These are phyloP conservation scores for Morus bassanus DNA, from an alignment of 2,797 vertebrate species.

Conservation along the genomic window DNA sequence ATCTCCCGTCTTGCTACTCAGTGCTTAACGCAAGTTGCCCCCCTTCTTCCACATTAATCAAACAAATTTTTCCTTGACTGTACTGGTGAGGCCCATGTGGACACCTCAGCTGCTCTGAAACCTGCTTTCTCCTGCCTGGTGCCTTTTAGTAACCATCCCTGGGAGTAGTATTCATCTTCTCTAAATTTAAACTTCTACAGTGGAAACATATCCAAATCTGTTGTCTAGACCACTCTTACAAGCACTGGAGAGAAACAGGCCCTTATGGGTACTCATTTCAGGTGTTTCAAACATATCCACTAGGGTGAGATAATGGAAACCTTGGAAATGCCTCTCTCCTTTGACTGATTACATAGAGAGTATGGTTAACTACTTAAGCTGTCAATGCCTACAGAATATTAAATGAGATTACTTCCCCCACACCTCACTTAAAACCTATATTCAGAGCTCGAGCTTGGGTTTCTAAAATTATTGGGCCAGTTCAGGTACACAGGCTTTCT, in stretches of 20 bases:
- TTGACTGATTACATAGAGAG: neutral
- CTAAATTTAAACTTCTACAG: neutral
- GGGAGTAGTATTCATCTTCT: neutral
- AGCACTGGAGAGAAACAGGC: neutral
- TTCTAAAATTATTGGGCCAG: neutral
- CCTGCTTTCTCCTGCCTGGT: neutral
- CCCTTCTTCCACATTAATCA: neutral
- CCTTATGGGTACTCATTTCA: neutral
- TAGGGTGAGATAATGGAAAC: neutral
- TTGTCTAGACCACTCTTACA: neutral
- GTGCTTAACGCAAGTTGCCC: neutral
- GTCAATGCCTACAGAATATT: neutral
- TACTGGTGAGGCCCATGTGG: accelerated
- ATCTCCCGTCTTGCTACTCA: neutral
- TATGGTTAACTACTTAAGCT: neutral
- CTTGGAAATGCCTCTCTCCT: neutral
- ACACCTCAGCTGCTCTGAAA: neutral
- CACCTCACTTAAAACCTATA: neutral
- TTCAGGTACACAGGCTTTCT: neutral
- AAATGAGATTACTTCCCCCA: neutral
- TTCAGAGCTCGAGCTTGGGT: accelerated
- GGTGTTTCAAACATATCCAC: neutral
- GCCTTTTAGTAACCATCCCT: neutral
- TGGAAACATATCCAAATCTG: neutral
- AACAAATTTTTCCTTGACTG: neutral